Conservation (phyloP, 2,797 vertebrate species). For the Halcyon smyrnensis region DNA sequence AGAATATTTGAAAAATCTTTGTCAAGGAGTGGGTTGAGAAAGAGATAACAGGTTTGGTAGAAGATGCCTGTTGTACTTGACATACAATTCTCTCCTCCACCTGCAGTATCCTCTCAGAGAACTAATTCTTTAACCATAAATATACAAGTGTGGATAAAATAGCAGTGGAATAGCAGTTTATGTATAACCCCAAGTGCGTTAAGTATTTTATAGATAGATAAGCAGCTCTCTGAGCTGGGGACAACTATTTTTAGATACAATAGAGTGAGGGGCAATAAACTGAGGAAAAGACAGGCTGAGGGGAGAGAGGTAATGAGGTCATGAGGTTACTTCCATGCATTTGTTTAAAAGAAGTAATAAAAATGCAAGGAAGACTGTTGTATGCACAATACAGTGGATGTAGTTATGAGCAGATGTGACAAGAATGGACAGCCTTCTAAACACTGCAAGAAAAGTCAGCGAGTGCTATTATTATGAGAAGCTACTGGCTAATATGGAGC, state of each 20-base stretch:
- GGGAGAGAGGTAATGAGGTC: neutral
- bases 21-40: neutral
- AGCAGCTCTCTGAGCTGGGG: neutral
- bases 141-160: neutral
- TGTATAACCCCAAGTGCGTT: neutral
- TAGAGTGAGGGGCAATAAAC: neutral
- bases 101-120: neutral
- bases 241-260: neutral
- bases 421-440: neutral
- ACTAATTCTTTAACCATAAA: neutral
- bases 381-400: neutral
- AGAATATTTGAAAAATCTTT: neutral
- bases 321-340: neutral
- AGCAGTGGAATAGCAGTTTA: neutral
- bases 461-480: neutral
- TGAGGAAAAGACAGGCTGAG: neutral
- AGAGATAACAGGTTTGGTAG: conserved; percentile 12
- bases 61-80: conserved; percentile 13
- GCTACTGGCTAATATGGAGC: neutral
- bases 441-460: neutral
- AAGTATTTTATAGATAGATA: neutral
- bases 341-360: neutral
- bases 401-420: neutral
- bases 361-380: neutral
- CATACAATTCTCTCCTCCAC: neutral